phyloP scores from a whole-genome alignment of 2,888 invertebrate genomes.

The Drosophila koepferae region DNA sequence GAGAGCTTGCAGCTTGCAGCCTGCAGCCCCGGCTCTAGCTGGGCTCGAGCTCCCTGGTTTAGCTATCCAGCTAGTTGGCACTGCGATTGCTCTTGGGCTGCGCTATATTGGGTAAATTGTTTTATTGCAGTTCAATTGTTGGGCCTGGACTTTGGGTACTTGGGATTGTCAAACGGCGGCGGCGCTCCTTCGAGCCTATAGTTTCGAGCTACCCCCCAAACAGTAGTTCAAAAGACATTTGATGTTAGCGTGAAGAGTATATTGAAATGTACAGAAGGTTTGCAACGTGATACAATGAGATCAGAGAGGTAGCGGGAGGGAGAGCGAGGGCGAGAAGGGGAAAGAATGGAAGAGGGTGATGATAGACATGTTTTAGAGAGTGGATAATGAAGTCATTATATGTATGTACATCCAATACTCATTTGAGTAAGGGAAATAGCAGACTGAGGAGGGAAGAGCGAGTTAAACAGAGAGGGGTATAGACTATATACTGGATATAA shows the following conservation, averaged over 20 bases:
- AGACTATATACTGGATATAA: too few relatives aligned
- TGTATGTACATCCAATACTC: too few relatives aligned
- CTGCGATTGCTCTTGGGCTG: constrained; percentile 77
- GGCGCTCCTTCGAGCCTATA: constrained; percentile 74
- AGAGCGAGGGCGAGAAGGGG: neutral
- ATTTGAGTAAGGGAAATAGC: too few relatives aligned
- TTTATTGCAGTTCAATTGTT: constrained; percentile 84
- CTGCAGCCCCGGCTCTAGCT: constrained; percentile 6
- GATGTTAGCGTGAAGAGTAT: neutral
- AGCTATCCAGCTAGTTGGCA: constrained; percentile 28
- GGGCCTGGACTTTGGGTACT: constrained; percentile 60
- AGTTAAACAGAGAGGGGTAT: too few relatives aligned
- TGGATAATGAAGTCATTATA: too few relatives aligned
- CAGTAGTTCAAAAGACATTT: constrained; percentile 49
- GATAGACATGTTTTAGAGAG: neutral
- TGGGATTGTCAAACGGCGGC: constrained; percentile 78
- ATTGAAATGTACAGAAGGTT: neutral
- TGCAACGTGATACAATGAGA: neutral
- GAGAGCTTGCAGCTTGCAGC: constrained; percentile 57
- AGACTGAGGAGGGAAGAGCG: too few relatives aligned
- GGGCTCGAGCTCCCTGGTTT: constrained; percentile 13
- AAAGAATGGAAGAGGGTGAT: neutral
- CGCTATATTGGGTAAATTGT: constrained; percentile 84
- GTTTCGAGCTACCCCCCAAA: constrained; percentile 76
- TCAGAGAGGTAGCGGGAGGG: neutral